Conservation (phyloP, 2,113 vertebrate genomes). For the Pterocles gutturalis region DNA sequence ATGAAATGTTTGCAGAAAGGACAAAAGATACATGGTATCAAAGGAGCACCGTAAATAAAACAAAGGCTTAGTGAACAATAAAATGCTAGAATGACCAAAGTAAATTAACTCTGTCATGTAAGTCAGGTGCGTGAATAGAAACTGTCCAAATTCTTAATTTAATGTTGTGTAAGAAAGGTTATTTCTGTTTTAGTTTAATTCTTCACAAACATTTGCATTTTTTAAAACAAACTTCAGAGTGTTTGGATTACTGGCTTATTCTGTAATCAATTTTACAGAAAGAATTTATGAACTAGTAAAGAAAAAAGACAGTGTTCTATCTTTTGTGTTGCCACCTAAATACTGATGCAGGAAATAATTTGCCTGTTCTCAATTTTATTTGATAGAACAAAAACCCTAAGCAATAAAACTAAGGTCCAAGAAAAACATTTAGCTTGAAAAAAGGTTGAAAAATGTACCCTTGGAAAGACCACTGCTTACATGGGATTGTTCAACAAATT, state of each 20-base stretch:
- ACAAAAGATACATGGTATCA: not conserved
- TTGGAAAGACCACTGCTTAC: slow-evolving; percentile 80
- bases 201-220: slow-evolving; percentile 49
- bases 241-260: slow-evolving; percentile 19
- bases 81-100: not conserved
- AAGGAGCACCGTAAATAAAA: not conserved
- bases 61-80: not conserved
- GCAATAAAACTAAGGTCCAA: slow-evolving; percentile 76
- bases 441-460: slow-evolving; percentile 76
- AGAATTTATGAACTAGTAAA: slow-evolving; percentile 23
- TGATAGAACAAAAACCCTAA: slow-evolving; percentile 60
- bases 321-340: slow-evolving; percentile 18
- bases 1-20: not conserved
- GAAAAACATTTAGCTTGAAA: slow-evolving; percentile 78
- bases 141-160: not conserved
- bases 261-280: slow-evolving; percentile 32
- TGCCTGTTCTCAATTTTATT: slow-evolving; percentile 59
- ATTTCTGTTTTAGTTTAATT: slow-evolving; percentile 23
- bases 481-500: slow-evolving; percentile 82
- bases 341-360: slow-evolving; percentile 39
- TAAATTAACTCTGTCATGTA: not conserved
- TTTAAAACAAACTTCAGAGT: slow-evolving; percentile 19
- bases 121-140: not conserved
- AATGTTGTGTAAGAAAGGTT: not conserved
- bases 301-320: not conserved